phyloP scores from a whole-genome alignment of 2,113 vertebrate species.

The Plecotus auritus region DNA sequence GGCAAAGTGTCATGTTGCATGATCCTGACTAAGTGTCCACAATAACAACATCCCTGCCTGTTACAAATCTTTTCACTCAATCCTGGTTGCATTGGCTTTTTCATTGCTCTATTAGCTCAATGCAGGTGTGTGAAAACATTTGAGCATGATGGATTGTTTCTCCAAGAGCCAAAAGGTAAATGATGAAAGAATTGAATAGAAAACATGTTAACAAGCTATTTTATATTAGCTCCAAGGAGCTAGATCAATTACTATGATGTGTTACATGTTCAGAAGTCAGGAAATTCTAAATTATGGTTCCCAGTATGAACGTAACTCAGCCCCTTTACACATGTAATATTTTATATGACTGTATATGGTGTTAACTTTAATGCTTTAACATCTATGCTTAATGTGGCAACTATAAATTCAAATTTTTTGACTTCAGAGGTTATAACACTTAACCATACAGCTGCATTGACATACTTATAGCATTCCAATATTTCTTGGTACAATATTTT shows the following conservation, averaged over 20 bases:
- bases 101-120: constrained; percentile 32
- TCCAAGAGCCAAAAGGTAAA: constrained; percentile 69
- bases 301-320: constrained; percentile 74
- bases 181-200: constrained; percentile 72
- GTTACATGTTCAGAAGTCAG: constrained; percentile 77
- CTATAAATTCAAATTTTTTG: constrained; percentile 77
- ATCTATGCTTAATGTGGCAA: constrained; percentile 72
- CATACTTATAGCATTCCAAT: constrained; percentile 44
- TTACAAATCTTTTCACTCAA: constrained; percentile 27
- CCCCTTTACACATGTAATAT: constrained; percentile 71
- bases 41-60: background rate
- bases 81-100: background rate
- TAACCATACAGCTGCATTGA: constrained; percentile 50
- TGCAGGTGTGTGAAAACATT: constrained; percentile 69
- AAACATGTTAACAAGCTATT: constrained; percentile 77
- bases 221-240: constrained; percentile 71
- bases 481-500: constrained; percentile 43
- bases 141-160: constrained; percentile 67
- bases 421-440: constrained; percentile 70
- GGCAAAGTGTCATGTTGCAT: background rate
- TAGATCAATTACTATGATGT: constrained; percentile 75
- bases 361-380: constrained; percentile 76
- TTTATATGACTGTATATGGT: constrained; percentile 74
- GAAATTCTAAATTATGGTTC: constrained; percentile 76
- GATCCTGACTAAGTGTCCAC: background rate